Percentiles rank a stretch among this genome's conserved stretches.
Conservation (phyloP, 1,140 invertebrate species). For the Bradysia coprophila region DNA sequence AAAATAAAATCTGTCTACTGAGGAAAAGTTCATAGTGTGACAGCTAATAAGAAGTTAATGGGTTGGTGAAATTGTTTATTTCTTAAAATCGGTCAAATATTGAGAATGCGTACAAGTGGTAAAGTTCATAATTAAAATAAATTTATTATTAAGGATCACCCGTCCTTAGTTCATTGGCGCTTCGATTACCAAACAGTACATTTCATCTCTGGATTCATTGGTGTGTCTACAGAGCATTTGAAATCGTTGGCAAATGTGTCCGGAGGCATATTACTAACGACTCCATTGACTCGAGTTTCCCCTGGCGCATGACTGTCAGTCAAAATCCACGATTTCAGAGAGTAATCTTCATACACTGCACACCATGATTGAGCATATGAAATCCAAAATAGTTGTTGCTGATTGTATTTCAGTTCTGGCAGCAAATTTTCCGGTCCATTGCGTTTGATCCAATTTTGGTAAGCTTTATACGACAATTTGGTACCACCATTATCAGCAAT, state of each 20-base stretch:
- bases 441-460: constrained; percentile 44
- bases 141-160: neutral
- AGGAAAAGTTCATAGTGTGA: too few relatives aligned
- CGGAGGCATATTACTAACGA: constrained; percentile 84
- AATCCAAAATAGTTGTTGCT: constrained; percentile 57
- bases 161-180: too few relatives aligned
- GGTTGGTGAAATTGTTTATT: too few relatives aligned
- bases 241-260: constrained; percentile 74
- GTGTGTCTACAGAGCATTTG: constrained; percentile 56
- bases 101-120: too few relatives aligned
- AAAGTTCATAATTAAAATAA: too few relatives aligned
- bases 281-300: constrained; percentile 68
- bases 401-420: constrained; percentile 42
- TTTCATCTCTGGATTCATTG: constrained; percentile 78
- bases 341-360: constrained; percentile 34
- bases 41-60: too few relatives aligned
- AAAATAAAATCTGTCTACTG: too few relatives aligned
- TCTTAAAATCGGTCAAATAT: too few relatives aligned
- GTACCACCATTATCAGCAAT: constrained; percentile 83
- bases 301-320: constrained; percentile 62
- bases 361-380: constrained; percentile 40
- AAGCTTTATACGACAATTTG: constrained; percentile 70
- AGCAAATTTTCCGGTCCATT: constrained; percentile 43
- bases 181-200: constrained; percentile 63
- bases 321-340: constrained; percentile 49